phyloP scores from a whole-genome alignment of 2,888 invertebrate species.

The Ophonus ardosiacus region DNA sequence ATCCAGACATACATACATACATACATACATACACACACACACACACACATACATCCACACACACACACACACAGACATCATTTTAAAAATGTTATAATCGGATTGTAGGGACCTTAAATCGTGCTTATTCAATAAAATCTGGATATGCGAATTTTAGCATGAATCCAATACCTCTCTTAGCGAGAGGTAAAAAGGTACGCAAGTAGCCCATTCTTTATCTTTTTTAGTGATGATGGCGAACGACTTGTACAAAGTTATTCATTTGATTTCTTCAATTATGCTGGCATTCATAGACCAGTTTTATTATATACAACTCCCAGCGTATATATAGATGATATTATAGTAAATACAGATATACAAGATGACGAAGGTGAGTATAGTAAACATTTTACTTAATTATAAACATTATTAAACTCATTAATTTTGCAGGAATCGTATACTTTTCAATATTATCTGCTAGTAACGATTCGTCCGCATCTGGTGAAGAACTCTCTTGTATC shows the following conservation, averaged over 20 bases:
- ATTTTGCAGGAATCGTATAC: constrained; percentile 69
- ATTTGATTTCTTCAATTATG: constrained; percentile 99
- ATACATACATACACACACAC: too few species aligned
- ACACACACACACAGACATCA: too few species aligned
- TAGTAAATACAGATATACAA: constrained; percentile 84
- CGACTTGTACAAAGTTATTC: constrained; percentile 86
- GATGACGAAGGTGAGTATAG: constrained; percentile 79
- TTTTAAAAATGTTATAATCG: too few species aligned
- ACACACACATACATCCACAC: too few species aligned
- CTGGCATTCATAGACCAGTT: constrained; percentile 96
- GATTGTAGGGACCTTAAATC: too few species aligned
- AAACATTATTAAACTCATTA: too few species aligned
- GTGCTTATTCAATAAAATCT: too few species aligned
- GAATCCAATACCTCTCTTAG: too few species aligned
- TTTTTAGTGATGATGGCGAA: constrained; percentile 79
- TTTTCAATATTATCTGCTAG: constrained; percentile 74
- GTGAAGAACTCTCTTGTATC: constrained; percentile 73
- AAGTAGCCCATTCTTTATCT: too few species aligned
- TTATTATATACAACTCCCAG: constrained; percentile 92
- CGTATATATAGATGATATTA: constrained; percentile 90
- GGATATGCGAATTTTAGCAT: too few species aligned
- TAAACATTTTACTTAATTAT: neutral
- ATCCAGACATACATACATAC: too few species aligned
- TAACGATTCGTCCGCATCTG: constrained; percentile 65
- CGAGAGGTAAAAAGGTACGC: too few species aligned